Percentiles rank a stretch among this genome's conserved stretches.
phyloP scores from a whole-genome alignment of 2,888 invertebrate genomes.

The Drosophila limbata region DNA sequence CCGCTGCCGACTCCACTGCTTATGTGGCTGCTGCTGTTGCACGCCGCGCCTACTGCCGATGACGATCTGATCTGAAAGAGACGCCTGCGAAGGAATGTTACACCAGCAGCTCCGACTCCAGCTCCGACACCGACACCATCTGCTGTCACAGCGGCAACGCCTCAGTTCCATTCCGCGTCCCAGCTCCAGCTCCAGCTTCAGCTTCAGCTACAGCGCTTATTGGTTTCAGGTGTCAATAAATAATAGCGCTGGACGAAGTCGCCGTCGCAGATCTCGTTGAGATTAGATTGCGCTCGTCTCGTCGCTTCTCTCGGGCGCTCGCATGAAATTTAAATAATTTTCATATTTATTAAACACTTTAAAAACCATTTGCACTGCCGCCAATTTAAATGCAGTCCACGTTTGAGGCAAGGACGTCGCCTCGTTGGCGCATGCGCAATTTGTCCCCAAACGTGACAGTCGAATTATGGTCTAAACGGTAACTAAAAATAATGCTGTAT shows the following conservation, averaged over 20 bases:
- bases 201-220: slow-evolving; percentile 42
- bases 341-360: slow-evolving; percentile 77
- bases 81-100: slow-evolving; percentile 64
- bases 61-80: slow-evolving; percentile 59
- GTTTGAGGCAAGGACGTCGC: slow-evolving; percentile 2
- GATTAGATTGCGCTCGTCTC: slow-evolving; percentile 68
- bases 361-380: slow-evolving; percentile 71
- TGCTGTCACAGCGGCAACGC: slow-evolving; percentile 76
- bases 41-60: slow-evolving; percentile 49
- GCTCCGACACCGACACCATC: slow-evolving; percentile 63
- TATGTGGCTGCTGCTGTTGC: slow-evolving; percentile 24
- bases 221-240: slow-evolving; percentile 85
- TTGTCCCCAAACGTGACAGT: slow-evolving; percentile 2
- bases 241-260: slow-evolving; percentile 72
- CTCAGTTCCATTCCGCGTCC: slow-evolving; percentile 50
- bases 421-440: slow-evolving; percentile 9
- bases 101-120: slow-evolving; percentile 39
- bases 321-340: slow-evolving; percentile 72
- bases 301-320: slow-evolving; percentile 3
- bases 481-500: too few species aligned
- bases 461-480: slow-evolving; percentile 1
- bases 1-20: slow-evolving; percentile 2
- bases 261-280: slow-evolving; percentile 79
- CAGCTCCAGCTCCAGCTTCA: slow-evolving; percentile 5
- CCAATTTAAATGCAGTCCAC: slow-evolving; percentile 27